Percentiles rank a stretch among this genome's conserved stretches.
Conservation (phyloP, 2,888 invertebrate genomes). For the Chaetoderma sp. region DNA sequence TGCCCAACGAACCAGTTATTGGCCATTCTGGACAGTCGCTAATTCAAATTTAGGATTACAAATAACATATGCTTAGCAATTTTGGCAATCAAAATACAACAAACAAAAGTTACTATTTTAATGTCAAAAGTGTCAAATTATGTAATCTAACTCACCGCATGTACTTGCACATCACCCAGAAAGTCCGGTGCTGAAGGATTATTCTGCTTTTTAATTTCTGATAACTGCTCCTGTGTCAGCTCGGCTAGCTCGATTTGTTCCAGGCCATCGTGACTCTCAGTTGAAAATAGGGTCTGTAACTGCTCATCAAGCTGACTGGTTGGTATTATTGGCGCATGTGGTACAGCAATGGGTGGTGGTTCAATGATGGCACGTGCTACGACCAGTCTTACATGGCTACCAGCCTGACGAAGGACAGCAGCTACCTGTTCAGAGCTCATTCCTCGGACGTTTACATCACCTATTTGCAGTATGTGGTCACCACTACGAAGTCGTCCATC, state of each 20-base stretch:
- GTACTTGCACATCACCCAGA: constrained; percentile 45
- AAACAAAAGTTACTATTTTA: too few species aligned
- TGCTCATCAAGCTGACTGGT: constrained; percentile 87
- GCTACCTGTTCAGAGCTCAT: constrained; percentile 96
- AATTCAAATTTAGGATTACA: too few species aligned
- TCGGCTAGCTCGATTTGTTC: neutral
- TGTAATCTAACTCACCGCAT: constrained; percentile 52
- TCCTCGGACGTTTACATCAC: constrained; percentile 91
- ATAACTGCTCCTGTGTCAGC: neutral
- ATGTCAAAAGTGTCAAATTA: too few species aligned
- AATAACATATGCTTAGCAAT: too few species aligned
- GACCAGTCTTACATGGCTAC: constrained; percentile 92
- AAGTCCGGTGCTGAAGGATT: neutral
- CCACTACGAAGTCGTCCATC: constrained; percentile 96
- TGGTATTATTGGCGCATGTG: constrained; percentile 88
- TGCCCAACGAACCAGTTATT: too few species aligned
- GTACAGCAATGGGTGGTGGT: constrained; percentile 44
- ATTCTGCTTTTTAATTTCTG: neutral
- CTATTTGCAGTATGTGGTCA: constrained; percentile 92
- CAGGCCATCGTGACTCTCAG: neutral
- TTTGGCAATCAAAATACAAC: too few species aligned
- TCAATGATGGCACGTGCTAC: constrained; percentile 80
- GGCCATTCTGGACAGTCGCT: too few species aligned
- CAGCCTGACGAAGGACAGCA: constrained; percentile 92
- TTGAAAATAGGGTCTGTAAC: constrained; percentile 72